Conservation (phyloP, 1,140 invertebrate species). For the Zaprionus inermis region DNA sequence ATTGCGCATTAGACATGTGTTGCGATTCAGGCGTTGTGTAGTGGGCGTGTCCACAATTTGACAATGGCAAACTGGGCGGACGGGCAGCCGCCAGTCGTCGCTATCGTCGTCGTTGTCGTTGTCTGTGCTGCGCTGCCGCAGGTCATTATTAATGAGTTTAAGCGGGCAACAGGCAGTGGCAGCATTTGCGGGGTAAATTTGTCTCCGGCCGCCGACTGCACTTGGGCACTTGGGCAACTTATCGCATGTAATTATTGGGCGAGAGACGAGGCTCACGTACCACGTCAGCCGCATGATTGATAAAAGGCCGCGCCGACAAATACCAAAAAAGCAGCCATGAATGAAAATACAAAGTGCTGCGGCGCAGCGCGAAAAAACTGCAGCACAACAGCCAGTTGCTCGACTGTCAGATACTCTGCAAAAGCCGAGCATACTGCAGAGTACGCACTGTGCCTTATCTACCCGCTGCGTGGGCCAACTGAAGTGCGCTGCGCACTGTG, state of each 20-base stretch:
- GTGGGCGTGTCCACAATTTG: slow-evolving; percentile 72
- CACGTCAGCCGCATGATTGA: slow-evolving; percentile 71
- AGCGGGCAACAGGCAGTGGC: slow-evolving; percentile 53
- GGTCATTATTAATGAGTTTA: slow-evolving; percentile 79
- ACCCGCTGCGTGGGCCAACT: neutral
- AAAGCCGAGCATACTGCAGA: too few relatives aligned
- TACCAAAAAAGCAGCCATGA: slow-evolving; percentile 75
- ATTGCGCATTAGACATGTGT: slow-evolving; percentile 71
- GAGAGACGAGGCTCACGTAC: slow-evolving; percentile 67
- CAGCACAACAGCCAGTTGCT: neutral
- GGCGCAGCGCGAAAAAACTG: slow-evolving; percentile 17
- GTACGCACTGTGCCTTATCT: neutral
- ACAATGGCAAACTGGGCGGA: slow-evolving; percentile 63
- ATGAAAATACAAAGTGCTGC: slow-evolving; percentile 76
- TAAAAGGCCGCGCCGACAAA: slow-evolving; percentile 75
- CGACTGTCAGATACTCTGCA: slow-evolving; percentile 9
- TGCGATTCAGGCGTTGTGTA: slow-evolving; percentile 42
- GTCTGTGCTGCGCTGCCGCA: slow-evolving; percentile 34
- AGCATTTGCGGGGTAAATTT: slow-evolving; percentile 19
- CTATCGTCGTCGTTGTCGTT: slow-evolving; percentile 20
- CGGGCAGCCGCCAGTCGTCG: slow-evolving; percentile 33
- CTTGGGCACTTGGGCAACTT: slow-evolving; percentile 62
- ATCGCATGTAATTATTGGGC: slow-evolving; percentile 81
- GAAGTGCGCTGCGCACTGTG: slow-evolving; percentile 38
- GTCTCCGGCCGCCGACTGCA: slow-evolving; percentile 34